Conservation (phyloP, 2,113 vertebrate species). For the Dryoscopus gambensis region DNA sequence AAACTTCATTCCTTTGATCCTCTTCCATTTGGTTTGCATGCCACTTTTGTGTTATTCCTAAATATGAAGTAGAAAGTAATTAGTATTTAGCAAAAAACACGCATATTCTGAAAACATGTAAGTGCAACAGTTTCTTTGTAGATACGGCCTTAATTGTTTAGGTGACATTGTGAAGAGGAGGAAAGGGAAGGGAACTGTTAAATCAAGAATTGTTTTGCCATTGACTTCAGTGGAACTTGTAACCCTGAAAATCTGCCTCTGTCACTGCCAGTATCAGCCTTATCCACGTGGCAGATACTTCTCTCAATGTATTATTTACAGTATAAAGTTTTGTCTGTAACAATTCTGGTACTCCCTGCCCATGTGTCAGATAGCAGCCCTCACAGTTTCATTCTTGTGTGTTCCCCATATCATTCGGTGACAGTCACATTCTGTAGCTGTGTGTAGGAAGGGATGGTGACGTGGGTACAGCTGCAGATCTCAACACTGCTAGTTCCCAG, state of each 20-base stretch:
- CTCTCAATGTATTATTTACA: background rate
- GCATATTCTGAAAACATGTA: background rate
- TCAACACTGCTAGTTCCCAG: rapidly evolving
- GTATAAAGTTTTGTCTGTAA: background rate
- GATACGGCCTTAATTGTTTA: background rate
- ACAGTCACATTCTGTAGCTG: rapidly evolving
- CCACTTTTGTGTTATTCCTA: background rate
- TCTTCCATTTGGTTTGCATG: background rate
- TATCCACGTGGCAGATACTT: background rate
- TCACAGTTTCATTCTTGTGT: background rate
- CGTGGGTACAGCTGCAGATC: background rate
- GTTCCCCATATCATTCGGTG: background rate
- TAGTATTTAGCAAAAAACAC: background rate
- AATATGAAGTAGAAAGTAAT: background rate
- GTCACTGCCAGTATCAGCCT: background rate
- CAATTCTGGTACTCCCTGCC: background rate
- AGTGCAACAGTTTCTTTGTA: background rate
- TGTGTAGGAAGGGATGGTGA: background rate
- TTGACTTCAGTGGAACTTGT: background rate
- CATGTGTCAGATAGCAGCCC: background rate
- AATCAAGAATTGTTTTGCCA: background rate
- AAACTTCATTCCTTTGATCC: conserved; percentile 15
- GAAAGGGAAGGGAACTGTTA: background rate
- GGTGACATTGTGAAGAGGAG: background rate
- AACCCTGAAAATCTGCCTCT: background rate